Percentiles rank a stretch among this genome's conserved stretches.
Conservation (phyloP, 2,888 invertebrate species). For the Drosophila eohydei region DNA sequence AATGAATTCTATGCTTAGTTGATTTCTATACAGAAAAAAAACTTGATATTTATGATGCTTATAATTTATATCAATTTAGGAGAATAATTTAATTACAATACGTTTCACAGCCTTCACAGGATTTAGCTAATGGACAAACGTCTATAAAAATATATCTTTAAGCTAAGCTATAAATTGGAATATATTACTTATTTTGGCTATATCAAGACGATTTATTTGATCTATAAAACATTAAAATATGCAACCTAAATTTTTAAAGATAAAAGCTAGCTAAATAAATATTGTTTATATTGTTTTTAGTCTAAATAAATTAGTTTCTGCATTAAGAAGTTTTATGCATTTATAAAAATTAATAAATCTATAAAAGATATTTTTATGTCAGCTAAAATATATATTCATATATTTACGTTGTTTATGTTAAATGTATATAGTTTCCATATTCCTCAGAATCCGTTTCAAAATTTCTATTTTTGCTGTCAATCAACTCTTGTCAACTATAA, state of each 20-base stretch:
- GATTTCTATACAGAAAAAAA: not conserved
- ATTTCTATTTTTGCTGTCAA: not conserved
- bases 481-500: not conserved
- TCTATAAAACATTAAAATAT: too few relatives aligned
- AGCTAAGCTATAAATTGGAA: not conserved
- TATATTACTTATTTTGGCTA: not conserved
- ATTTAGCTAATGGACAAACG: not conserved
- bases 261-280: not conserved
- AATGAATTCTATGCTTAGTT: slow-evolving; percentile 14
- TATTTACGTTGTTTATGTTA: not conserved
- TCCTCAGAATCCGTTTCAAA: not conserved
- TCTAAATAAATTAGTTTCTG: too few relatives aligned
- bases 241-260: not conserved
- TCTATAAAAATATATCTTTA: not conserved
- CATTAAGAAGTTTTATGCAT: not conserved
- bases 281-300: too few relatives aligned
- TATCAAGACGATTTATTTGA: not conserved
- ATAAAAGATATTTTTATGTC: not conserved
- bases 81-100: slow-evolving; percentile 2
- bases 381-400: not conserved
- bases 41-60: slow-evolving; percentile 11
- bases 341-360: not conserved
- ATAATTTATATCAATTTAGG: slow-evolving; percentile 1
- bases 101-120: not conserved
- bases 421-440: not conserved